Evolutionary conservation across 2,113 vertebrate species (phyloP).

Genomic region (Spea multiplicata): DNA sequence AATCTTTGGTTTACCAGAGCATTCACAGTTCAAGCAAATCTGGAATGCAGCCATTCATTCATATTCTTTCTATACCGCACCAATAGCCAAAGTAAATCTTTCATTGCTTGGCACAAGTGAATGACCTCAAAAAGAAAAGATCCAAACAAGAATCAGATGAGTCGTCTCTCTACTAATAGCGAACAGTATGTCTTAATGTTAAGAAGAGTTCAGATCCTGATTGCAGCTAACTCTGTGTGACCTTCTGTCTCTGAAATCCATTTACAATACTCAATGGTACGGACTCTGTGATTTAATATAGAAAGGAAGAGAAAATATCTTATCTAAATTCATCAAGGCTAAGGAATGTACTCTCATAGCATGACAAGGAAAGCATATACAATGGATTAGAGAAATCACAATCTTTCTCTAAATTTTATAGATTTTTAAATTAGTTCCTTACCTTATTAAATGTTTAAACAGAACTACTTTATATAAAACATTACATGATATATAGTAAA

Average conservation of each 20-base stretch:
- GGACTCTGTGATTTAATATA: constrained; percentile 21
- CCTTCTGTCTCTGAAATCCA: constrained; percentile 21
- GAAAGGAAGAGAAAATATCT: constrained; percentile 32
- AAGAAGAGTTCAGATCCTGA: constrained; percentile 43
- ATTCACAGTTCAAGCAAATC: constrained; percentile 50
- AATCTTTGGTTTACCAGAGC: constrained; percentile 45
- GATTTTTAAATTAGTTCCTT: no score
- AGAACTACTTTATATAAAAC: no score
- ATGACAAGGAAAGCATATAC: neutral
- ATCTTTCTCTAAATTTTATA: no score
- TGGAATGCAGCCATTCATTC: constrained; percentile 55
- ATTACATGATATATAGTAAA: no score
- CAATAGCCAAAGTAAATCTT: constrained; percentile 57
- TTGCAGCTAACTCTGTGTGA: constrained; percentile 42
- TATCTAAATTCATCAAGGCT: neutral
- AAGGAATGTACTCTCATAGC: neutral
- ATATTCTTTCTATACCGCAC: constrained; percentile 53
- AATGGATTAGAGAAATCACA: no score
- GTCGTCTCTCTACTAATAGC: constrained; percentile 53
- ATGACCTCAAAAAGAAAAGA: constrained; percentile 53
- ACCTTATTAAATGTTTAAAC: no score
- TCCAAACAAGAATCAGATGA: constrained; percentile 55
- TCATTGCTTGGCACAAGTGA: constrained; percentile 55
- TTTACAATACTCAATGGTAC: constrained; percentile 19
- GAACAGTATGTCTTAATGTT: constrained; percentile 49